Evolutionary conservation across 2,113 vertebrate species (phyloP), one percentile per base, ranked within the genome.

Genomic region (Saguinus imperator): DNA sequence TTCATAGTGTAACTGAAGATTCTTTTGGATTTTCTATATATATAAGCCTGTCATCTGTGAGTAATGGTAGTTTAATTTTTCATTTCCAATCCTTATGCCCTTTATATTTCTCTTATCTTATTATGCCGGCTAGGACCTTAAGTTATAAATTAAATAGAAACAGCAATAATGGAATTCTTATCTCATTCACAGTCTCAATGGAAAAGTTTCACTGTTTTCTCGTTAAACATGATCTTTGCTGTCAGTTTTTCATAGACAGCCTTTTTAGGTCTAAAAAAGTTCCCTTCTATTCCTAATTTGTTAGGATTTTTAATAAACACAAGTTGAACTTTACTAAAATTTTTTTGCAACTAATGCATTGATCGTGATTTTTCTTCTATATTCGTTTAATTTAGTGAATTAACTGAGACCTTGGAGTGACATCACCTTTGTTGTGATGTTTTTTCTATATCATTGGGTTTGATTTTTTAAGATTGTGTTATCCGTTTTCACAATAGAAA

Each of bases 1-100:
- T 86, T 95, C 81, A 40, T 87, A 91, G 87, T 45, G 13, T 77
- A 93, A 48, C 58, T 85, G 52, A 93, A 86, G 92, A 82, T 73
- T 27, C 11, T 68, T 94, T 84, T 64, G n/a, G 35, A 94, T 87
- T 97, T 70, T 82, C 43, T 96, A 20, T 11, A 52, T 61, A 77
- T 16, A 5, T 87, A 89, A 58, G 79, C 6, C 48, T 89, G 52
- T 37, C 55, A 84, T 89, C 61, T 68, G 9, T 87, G 89, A 86
- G 52, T 85, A 52, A 87, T 61, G 48, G 5, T 40, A 61, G 21
- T 68, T 93, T 84, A 48, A 83, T 77, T 76, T 94, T 81, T 91
- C 16, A 64, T 76, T 97, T 73, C 40, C 5, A 87, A n/a, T 82
- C 6, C 11, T 75, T 75, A 8, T 45, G 37, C 43, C 50, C 75